Evolutionary conservation across 2,797 vertebrate species (phyloP).

Genomic region (Manis pentadactyla): DNA sequence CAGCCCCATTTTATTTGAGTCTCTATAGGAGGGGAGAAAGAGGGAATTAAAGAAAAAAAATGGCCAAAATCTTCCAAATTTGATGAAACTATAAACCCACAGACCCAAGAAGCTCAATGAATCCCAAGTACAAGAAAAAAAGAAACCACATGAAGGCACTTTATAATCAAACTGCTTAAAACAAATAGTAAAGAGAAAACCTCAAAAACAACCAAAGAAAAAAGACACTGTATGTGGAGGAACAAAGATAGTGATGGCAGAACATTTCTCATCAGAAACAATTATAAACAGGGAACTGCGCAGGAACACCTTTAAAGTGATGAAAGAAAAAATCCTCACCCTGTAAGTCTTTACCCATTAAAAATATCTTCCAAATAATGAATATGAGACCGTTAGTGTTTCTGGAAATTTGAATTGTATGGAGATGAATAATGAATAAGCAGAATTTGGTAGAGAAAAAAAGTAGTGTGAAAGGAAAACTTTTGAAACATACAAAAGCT

Average conservation of each 20-base stretch:
- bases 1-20: neutral
- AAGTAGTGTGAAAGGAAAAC: neutral
- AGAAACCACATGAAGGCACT: neutral
- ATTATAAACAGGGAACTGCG: neutral
- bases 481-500: neutral
- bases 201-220: neutral
- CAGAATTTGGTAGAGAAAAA: neutral
- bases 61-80: too few relatives aligned
- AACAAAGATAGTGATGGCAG: neutral
- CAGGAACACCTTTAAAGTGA: neutral
- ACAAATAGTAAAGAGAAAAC: neutral
- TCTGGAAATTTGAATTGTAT: neutral
- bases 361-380: neutral
- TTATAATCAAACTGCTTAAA: neutral
- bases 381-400: neutral
- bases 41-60: neutral
- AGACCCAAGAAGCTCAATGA: neutral
- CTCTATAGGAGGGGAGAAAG: neutral
- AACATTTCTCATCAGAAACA: neutral
- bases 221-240: neutral
- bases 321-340: neutral
- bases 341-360: neutral
- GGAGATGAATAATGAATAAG: neutral
- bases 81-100: conserved; percentile 18
- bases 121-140: neutral